phyloP scores from a whole-genome alignment of 1,140 invertebrate species.

The Eumeta japonica region DNA sequence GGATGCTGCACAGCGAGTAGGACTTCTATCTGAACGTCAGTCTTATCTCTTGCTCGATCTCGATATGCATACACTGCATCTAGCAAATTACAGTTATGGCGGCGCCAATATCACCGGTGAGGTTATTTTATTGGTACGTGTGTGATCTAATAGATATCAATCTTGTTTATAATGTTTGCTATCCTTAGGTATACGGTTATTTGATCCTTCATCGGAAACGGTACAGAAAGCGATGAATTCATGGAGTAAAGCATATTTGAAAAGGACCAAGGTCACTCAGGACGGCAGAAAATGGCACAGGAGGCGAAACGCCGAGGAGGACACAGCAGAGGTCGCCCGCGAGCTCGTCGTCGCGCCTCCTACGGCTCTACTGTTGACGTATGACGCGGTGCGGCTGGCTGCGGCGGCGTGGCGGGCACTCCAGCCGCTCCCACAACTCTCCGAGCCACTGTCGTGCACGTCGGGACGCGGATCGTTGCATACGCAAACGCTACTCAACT shows the following conservation, averaged over 20 bases:
- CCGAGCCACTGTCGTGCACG: constrained; percentile 9
- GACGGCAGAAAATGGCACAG: constrained; percentile 10
- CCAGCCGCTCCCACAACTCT: constrained; percentile 6
- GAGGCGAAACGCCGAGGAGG: constrained; percentile 7
- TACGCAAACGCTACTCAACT: constrained; percentile 42
- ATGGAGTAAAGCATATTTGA: constrained; percentile 21
- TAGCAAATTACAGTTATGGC: constrained; percentile 77
- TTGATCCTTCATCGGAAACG: constrained; percentile 2
- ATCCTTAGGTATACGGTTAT: constrained; percentile 2
- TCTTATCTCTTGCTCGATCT: constrained; percentile 73
- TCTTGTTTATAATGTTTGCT: too few relatives aligned
- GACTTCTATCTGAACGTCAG: constrained; percentile 72
- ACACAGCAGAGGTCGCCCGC: constrained; percentile 6
- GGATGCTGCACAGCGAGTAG: constrained; percentile 74
- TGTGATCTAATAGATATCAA: too few relatives aligned
- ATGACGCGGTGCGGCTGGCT: constrained; percentile 23
- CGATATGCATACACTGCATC: constrained; percentile 75
- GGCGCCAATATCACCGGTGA: constrained; percentile 78
- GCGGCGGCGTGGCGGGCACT: constrained; percentile 14
- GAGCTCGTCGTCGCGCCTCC: constrained; percentile 19
- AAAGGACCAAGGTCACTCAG: too few relatives aligned
- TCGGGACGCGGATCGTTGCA: constrained; percentile 28
- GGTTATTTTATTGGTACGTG: too few relatives aligned
- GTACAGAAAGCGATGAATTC: constrained; percentile 14
- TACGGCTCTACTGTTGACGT: constrained; percentile 28